A percentile compares a stretch with the other conserved stretches of the same genome.
Evolutionary conservation across 2,888 invertebrate species (phyloP).

Genomic region (Zele albiditarsus): DNA sequence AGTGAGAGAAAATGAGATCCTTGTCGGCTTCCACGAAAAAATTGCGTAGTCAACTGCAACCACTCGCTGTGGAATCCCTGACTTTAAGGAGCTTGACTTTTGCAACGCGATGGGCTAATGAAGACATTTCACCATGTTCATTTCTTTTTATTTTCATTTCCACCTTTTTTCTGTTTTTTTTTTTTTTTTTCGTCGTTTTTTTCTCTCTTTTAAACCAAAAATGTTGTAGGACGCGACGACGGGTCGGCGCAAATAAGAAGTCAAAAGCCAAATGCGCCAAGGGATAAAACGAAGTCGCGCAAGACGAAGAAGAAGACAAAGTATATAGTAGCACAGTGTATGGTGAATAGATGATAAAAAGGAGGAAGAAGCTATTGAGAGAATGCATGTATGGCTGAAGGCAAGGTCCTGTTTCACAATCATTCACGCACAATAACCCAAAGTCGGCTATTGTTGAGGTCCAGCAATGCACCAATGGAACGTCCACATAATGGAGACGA

Average conservation of each 20-base stretch:
- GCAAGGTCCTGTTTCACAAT: conserved; percentile 52
- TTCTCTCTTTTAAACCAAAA: conserved; percentile 32
- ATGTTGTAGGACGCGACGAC: conserved; percentile 19
- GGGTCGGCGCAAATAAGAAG: conserved; percentile 34
- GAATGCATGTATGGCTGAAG: conserved; percentile 48
- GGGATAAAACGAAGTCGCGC: conserved; percentile 28
- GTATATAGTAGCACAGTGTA: not conserved
- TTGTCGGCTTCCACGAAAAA: conserved; percentile 40
- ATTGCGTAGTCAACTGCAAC: conserved; percentile 37
- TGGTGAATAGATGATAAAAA: conserved; percentile 8
- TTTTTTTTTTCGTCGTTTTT: too few relatives aligned
- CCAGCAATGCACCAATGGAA: conserved; percentile 41
- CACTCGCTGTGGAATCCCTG: conserved; percentile 32
- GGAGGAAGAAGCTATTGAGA: conserved; percentile 1
- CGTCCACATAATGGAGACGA: conserved; percentile 48
- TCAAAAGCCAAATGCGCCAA: conserved; percentile 22
- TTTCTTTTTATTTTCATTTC: not conserved
- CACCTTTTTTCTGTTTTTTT: not conserved
- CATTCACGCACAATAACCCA: conserved; percentile 55
- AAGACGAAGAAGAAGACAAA: conserved; percentile 29
- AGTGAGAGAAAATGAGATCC: conserved; percentile 20
- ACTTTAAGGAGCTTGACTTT: conserved; percentile 41
- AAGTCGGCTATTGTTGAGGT: conserved; percentile 64
- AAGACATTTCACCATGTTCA: conserved; percentile 47
- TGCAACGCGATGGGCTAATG: conserved; percentile 43